phyloP scores from a whole-genome alignment of 1,140 invertebrate species.

The Brachionus koreanus region DNA sequence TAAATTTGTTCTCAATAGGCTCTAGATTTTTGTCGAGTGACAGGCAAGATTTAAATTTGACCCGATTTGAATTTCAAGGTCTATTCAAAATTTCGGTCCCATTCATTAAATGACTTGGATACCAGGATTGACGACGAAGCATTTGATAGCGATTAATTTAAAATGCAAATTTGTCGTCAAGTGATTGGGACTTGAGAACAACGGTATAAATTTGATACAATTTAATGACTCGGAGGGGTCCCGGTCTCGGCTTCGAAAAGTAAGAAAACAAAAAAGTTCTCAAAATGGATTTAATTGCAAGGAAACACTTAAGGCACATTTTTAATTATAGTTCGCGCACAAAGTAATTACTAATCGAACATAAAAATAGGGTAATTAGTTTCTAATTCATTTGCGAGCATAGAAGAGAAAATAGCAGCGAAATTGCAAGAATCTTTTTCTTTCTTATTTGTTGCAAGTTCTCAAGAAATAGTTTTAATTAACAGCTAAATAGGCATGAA shows the following conservation, averaged over 20 bases:
- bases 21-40: background rate
- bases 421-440: conserved; percentile 30
- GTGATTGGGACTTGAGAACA: background rate
- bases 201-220: conserved; percentile 3
- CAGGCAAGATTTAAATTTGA: background rate
- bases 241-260: conserved; percentile 1
- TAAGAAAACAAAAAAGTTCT: conserved; percentile 38
- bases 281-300: conserved; percentile 41
- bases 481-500: conserved; percentile 40
- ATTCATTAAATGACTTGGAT: background rate
- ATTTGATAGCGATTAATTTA: background rate
- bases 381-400: conserved; percentile 28
- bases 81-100: background rate
- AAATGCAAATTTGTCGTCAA: conserved; percentile 2
- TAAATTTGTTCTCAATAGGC: background rate
- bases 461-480: background rate
- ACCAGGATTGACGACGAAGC: background rate
- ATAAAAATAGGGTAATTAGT: conserved; percentile 39
- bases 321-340: conserved; percentile 32
- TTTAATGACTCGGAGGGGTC: background rate
- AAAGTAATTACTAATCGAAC: conserved; percentile 37
- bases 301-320: conserved; percentile 43
- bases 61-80: background rate
- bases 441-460: conserved; percentile 13
- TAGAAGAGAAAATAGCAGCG: conserved; percentile 28